A percentile compares a stretch with the other conserved stretches of the same genome.
phyloP scores from a whole-genome alignment of 1,140 invertebrate genomes.

The Meloidogyne chitwoodi region DNA sequence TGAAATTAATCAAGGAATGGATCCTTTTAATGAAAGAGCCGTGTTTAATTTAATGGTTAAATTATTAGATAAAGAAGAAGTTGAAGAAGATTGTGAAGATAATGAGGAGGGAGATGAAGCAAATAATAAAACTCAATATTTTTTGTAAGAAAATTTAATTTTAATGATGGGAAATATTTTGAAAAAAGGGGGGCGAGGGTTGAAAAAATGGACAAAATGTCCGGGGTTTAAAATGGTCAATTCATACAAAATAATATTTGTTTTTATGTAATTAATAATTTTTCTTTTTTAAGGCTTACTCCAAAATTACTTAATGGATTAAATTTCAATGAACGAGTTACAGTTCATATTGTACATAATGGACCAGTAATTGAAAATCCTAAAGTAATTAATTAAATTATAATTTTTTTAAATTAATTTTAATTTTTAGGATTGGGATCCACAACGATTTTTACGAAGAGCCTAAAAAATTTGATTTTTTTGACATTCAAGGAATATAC shows the following conservation, averaged over 20 bases:
- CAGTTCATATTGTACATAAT: slow-evolving; percentile 42
- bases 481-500: no score
- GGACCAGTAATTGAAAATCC: slow-evolving; percentile 18
- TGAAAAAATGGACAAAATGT: neutral
- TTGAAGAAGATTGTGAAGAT: slow-evolving; percentile 16
- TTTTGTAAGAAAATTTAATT: slow-evolving; percentile 55
- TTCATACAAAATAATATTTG: no score
- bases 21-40: slow-evolving; percentile 50
- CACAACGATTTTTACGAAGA: slow-evolving; percentile 3
- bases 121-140: slow-evolving; percentile 50
- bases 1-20: slow-evolving; percentile 59
- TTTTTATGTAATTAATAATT: no score
- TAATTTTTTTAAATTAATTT: neutral
- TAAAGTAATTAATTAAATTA: neutral
- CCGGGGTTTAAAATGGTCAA: no score
- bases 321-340: slow-evolving; percentile 36
- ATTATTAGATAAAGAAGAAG: slow-evolving; percentile 28
- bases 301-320: slow-evolving; percentile 52
- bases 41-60: slow-evolving; percentile 56
- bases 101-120: slow-evolving; percentile 15
- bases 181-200: no score
- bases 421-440: slow-evolving; percentile 21
- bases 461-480: neutral
- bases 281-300: slow-evolving; percentile 38
- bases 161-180: no score